A percentile compares a stretch with the other conserved stretches of the same genome.
Evolutionary conservation across 2,113 vertebrate species (phyloP).

Genomic region (Ageneiosus marmoratus): DNA sequence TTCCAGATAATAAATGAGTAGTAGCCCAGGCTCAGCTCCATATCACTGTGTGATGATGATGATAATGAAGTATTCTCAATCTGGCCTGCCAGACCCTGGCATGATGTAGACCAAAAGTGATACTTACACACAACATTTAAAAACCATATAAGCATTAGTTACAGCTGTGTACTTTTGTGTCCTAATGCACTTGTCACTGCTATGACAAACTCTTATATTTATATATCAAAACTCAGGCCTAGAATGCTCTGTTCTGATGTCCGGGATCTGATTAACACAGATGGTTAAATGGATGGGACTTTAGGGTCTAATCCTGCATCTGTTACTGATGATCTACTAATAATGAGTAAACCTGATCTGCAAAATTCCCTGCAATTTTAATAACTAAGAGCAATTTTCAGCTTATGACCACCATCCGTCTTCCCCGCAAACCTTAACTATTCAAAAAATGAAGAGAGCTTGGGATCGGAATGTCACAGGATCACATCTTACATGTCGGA

Average conservation of each 20-base stretch:
- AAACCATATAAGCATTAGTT: not conserved
- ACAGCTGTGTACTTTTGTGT: not conserved
- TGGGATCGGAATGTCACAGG: too few species aligned
- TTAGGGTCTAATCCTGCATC: slow-evolving; percentile 5
- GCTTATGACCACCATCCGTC: not conserved
- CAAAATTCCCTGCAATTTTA: not conserved
- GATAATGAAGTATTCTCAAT: not conserved
- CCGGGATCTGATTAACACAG: not conserved
- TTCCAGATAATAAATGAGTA: not conserved
- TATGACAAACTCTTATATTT: not conserved
- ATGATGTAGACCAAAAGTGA: not conserved
- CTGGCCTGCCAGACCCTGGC: not conserved
- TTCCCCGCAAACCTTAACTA: not conserved
- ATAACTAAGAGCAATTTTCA: not conserved
- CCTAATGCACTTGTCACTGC: not conserved
- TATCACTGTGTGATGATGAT: not conserved
- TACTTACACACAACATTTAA: not conserved
- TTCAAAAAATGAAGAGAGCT: not conserved
- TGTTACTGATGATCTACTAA: slow-evolving; percentile 10
- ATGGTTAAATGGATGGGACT: slow-evolving; percentile 9
- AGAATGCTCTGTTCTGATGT: not conserved
- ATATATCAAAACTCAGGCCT: not conserved
- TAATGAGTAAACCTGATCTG: not conserved
- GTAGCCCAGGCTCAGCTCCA: not conserved
- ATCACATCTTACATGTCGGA: too few species aligned